A percentile compares a stretch with the other conserved stretches of the same genome.
Conservation (phyloP, 2,888 invertebrate genomes). For the Formica aserva region DNA sequence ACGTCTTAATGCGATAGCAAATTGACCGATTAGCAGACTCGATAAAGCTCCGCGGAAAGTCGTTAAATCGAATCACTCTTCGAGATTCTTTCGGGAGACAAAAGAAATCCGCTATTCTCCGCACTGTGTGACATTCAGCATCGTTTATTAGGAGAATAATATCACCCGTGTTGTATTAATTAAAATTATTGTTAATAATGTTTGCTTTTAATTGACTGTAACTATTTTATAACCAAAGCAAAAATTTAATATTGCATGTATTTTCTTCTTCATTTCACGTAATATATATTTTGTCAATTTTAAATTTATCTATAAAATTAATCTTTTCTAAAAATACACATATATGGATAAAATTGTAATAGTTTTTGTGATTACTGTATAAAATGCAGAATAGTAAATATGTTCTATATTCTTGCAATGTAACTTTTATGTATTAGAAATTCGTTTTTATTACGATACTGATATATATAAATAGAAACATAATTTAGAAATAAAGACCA, state of each 20-base stretch:
- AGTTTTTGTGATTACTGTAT: not conserved
- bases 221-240: not conserved
- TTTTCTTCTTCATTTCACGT: not conserved
- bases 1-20: conserved; percentile 73
- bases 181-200: not conserved
- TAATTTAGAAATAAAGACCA: not conserved
- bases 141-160: not conserved
- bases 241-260: not conserved
- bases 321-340: not conserved
- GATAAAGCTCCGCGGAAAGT: conserved; percentile 59
- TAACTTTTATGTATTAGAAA: not conserved
- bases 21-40: conserved; percentile 69
- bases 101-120: conserved; percentile 59
- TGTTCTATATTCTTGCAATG: not conserved
- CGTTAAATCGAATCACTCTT: conserved; percentile 64
- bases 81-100: conserved; percentile 55
- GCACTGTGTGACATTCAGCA: conserved; percentile 3
- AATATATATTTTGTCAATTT: not conserved
- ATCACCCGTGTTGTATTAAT: not conserved
- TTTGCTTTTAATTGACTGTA: not conserved
- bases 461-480: not conserved
- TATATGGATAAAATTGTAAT: not conserved
- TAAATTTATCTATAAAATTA: not conserved
- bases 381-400: not conserved
- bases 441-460: not conserved